These are phyloP conservation scores for Amiota communis DNA, from an alignment of 2,888 invertebrate species.

Conservation along the genomic window DNA sequence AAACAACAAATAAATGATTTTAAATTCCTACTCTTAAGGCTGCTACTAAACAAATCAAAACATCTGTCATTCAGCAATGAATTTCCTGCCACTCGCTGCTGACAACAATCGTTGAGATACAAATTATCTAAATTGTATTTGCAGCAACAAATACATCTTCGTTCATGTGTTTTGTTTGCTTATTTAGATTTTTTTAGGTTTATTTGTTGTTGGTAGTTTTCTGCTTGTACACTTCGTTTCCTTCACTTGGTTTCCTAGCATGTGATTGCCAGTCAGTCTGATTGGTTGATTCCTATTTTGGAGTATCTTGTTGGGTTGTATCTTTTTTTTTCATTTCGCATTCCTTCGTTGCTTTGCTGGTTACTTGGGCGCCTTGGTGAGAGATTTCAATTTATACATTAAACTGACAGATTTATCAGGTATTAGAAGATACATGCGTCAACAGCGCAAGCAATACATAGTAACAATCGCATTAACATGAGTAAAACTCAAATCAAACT, in stretches of 20 bases:
- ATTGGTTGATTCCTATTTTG: constrained; percentile 38
- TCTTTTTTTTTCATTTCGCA: constrained; percentile 7
- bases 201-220: constrained; percentile 1
- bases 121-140: constrained; percentile 70
- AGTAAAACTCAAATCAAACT: too few species aligned
- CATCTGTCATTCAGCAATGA: constrained; percentile 67
- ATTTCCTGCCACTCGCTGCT: constrained; percentile 41
- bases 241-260: background rate
- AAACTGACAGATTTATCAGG: constrained; percentile 71
- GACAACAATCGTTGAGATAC: constrained; percentile 67
- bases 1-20: constrained; percentile 5
- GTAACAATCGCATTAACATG: constrained; percentile 10
- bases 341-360: background rate
- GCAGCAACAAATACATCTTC: constrained; percentile 60
- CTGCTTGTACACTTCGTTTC: background rate
- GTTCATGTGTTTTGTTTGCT: constrained; percentile 46
- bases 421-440: constrained; percentile 65
- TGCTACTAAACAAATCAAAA: constrained; percentile 56
- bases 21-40: background rate
- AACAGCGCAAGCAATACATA: constrained; percentile 41
- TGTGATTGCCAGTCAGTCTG: constrained; percentile 35
- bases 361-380: constrained; percentile 55
- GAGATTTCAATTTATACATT: constrained; percentile 67
- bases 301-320: constrained; percentile 3
- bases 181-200: constrained; percentile 39